phyloP scores from a whole-genome alignment of 2,113 vertebrate species.

The Phycodurus eques region DNA sequence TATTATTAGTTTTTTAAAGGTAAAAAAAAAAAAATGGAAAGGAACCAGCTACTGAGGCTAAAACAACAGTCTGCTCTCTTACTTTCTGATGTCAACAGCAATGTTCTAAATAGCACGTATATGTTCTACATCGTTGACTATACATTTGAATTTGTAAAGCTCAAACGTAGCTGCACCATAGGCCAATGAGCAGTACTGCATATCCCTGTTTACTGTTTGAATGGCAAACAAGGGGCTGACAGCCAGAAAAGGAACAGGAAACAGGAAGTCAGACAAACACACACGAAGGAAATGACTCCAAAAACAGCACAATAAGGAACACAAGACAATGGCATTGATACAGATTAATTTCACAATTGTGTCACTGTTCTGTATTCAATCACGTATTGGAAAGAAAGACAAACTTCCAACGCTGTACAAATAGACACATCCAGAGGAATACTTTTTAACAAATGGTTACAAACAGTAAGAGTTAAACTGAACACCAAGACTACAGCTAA shows the following conservation, averaged over 20 bases:
- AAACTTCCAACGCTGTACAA: neutral
- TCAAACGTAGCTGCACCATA: neutral
- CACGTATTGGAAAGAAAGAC: neutral
- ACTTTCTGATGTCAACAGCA: neutral
- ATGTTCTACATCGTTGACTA: neutral
- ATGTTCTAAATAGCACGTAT: neutral
- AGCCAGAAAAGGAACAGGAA: neutral
- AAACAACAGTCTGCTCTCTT: neutral
- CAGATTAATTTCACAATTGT: neutral
- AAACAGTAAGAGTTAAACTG: neutral
- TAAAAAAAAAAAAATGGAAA: neutral
- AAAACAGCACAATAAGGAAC: neutral
- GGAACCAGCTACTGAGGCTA: neutral
- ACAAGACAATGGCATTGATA: neutral
- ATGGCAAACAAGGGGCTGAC: neutral
- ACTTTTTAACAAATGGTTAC: neutral
- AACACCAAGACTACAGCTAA: too few species aligned
- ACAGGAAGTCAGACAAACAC: slow-evolving; percentile 3
- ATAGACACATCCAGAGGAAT: neutral
- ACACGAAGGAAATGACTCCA: neutral
- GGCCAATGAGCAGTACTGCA: neutral
- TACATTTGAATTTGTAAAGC: neutral
- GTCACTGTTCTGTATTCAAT: neutral
- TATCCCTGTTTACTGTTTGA: neutral
- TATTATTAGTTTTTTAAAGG: neutral